Conservation (phyloP, 2,113 vertebrate genomes). For the Abramis brama region DNA sequence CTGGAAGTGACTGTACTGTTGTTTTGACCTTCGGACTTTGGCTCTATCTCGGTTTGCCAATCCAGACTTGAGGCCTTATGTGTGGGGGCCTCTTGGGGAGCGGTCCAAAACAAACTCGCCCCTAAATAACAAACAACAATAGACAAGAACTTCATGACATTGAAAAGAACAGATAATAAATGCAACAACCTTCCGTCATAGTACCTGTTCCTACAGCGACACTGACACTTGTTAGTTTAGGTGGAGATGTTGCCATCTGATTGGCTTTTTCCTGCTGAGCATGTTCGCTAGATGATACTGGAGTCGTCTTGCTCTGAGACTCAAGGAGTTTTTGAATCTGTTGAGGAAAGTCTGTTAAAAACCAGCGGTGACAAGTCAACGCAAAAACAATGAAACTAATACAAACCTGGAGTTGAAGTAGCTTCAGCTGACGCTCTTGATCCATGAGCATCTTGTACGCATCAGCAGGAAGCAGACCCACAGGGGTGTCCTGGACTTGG, state of each 20-base stretch:
- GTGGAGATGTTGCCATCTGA: constrained; percentile 66
- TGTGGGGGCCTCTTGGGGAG: constrained; percentile 56
- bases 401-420: constrained; percentile 92
- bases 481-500: constrained; percentile 61
- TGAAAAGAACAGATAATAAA: not conserved
- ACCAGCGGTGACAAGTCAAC: not conserved
- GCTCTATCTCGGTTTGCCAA: constrained; percentile 52
- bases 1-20: constrained; percentile 75
- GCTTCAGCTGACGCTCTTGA: constrained; percentile 89
- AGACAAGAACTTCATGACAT: not conserved
- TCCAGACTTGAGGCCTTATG: constrained; percentile 53
- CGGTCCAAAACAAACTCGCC: constrained; percentile 90
- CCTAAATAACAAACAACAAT: constrained; percentile 72
- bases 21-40: constrained; percentile 65
- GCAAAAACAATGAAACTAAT: no score
- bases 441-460: constrained; percentile 85
- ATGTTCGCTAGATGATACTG: constrained; percentile 34
- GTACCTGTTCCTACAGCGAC: constrained; percentile 94
- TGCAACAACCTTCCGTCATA: not conserved
- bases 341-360: constrained; percentile 1
- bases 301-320: constrained; percentile 74
- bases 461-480: constrained; percentile 80
- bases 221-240: constrained; percentile 79
- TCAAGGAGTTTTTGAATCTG: constrained; percentile 93
- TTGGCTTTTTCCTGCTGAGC: constrained; percentile 65